Evolutionary conservation across 2,888 invertebrate genomes (phyloP), one percentile per base, ranked within the genome.

Genomic region (Hanleya hanleyi): DNA sequence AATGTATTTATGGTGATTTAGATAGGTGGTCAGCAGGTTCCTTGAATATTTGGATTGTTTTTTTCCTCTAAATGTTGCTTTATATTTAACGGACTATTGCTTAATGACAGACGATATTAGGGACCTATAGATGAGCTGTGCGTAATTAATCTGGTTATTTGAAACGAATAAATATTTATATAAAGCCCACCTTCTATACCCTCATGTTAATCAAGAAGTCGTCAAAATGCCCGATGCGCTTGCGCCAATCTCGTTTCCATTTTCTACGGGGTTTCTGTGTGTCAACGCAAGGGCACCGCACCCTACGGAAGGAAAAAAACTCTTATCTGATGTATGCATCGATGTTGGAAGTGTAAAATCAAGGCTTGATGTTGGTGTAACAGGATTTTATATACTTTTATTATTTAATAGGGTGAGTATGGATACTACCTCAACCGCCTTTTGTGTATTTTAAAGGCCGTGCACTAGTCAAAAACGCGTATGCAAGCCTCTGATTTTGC

Each of bases 211-310:
- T 73, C 36, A 75, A 47, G 35, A 69, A 69, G 70, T 62, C 70
- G 75, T 70, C 68, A 51, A 29, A 32, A 15, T 35, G 36, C 37
- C 62, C 26, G 62, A n/a, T 74, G 82, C 82, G 85, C 84, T 81
- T 81, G 84, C 85, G 84, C 79, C 26, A 57, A 73, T 32, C 67
- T 26, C 9, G 67, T 29, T 67, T 64, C 62, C 64, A 37, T 74
- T 64, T 71, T 79, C 78, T 85, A 81, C 83, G 85, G 86, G 81
- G 71, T 78, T 75, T 66, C 65, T 65, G 47, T 67, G 70, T 73
- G 65, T 71, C 69, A 76, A 74, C 73, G 77, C 82, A 80, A 77
- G 83, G 80, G 81, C 81, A 80, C 83, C 83, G 83, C 83, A 83
- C 83, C 83, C 83, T 76, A 69, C 49, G 67, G 64, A 47, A 67